Evolutionary conservation across 2,113 vertebrate species (phyloP).

Genomic region (Paramisgurnus dabryanus): DNA sequence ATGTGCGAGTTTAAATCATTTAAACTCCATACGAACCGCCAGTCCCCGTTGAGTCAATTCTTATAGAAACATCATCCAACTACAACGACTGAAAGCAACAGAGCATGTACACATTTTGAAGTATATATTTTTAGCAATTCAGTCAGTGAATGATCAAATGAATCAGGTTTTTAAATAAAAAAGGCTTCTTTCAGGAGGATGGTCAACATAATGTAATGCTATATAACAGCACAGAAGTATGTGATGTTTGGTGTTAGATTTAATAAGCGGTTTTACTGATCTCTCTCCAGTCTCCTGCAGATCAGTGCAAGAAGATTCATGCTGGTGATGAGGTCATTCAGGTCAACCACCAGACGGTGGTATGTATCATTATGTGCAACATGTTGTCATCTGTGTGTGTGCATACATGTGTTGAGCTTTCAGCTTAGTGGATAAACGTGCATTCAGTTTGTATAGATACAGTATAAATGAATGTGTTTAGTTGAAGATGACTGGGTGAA

Average conservation of each 20-base stretch:
- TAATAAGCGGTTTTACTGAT: constrained; percentile 13
- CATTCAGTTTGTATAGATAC: background rate
- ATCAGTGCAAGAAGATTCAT: constrained; percentile 63
- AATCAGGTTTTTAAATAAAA: background rate
- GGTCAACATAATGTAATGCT: background rate
- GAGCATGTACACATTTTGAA: too few species aligned
- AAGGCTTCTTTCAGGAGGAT: background rate
- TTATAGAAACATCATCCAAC: too few species aligned
- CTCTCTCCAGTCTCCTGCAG: constrained; percentile 56
- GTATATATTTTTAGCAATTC: too few species aligned
- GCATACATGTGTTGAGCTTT: constrained; percentile 21
- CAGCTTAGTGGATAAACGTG: background rate
- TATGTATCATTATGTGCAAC: constrained; percentile 27
- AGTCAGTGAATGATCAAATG: background rate
- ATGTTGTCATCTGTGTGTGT: constrained; percentile 7
- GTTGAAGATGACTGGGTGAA: too few species aligned
- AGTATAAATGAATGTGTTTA: too few species aligned
- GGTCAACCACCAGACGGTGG: constrained; percentile 63
- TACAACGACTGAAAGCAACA: too few species aligned
- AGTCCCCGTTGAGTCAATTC: too few species aligned
- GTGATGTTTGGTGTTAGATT: background rate
- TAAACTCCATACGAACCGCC: too few species aligned
- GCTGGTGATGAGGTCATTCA: constrained; percentile 62
- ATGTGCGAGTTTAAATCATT: too few species aligned
- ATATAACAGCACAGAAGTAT: background rate